Conservation (phyloP, 2,888 invertebrate genomes). For the Leptinotarsa rubiginosa region DNA sequence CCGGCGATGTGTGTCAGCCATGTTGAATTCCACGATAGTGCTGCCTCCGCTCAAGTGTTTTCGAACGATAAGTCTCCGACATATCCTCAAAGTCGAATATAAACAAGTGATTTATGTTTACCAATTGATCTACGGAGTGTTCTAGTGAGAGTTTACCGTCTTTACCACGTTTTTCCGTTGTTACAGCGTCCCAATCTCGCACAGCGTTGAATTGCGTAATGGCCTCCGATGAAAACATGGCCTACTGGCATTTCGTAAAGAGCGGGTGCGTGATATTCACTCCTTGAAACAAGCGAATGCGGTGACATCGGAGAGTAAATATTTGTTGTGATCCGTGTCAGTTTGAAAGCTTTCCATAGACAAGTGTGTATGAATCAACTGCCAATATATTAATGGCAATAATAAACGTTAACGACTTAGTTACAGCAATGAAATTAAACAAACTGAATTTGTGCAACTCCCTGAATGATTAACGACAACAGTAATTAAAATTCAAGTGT, state of each 20-base stretch:
- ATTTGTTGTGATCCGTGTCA: neutral
- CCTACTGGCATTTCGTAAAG: conserved; percentile 38
- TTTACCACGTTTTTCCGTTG: conserved; percentile 30
- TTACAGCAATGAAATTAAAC: too few species aligned
- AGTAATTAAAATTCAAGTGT: neutral
- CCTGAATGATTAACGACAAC: too few species aligned
- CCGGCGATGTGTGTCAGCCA: conserved; percentile 59
- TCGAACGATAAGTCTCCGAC: conserved; percentile 34
- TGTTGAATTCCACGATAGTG: conserved; percentile 63
- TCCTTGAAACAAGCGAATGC: conserved; percentile 14
- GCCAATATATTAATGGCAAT: too few species aligned
- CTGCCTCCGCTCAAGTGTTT: conserved; percentile 52
- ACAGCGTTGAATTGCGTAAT: conserved; percentile 48
- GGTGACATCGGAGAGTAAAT: neutral
- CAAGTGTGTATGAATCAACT: too few species aligned
- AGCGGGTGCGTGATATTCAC: conserved; percentile 17
- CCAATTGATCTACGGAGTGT: conserved; percentile 34
- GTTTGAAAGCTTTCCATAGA: too few species aligned
- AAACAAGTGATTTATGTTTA: conserved; percentile 43
- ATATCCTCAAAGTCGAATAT: conserved; percentile 31
- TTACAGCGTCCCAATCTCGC: conserved; percentile 12
- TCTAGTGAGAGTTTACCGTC: conserved; percentile 45
- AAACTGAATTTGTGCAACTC: too few species aligned
- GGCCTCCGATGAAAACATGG: conserved; percentile 52
- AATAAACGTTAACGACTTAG: too few species aligned